Conservation (phyloP, 1,140 invertebrate species). For the Diprion similis region DNA sequence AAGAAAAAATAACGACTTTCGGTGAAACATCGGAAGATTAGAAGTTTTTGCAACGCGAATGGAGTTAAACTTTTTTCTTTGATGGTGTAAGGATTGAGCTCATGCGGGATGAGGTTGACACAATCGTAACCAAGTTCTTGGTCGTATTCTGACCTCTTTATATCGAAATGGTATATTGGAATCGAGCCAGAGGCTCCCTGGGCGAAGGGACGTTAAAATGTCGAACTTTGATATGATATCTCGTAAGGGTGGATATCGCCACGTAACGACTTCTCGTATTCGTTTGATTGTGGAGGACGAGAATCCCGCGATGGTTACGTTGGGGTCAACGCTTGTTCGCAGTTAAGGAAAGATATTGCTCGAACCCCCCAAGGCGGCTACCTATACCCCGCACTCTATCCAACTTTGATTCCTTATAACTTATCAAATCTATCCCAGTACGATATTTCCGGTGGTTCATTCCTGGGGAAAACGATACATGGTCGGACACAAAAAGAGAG, state of each 20-base stretch:
- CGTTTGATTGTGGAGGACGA: background rate
- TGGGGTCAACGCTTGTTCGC: background rate
- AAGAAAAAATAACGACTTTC: too few species aligned
- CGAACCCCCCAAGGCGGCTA: background rate
- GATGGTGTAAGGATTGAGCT: too few species aligned
- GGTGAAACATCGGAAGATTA: too few species aligned
- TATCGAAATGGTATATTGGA: background rate
- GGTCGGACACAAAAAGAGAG: too few species aligned
- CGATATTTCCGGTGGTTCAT: too few species aligned
- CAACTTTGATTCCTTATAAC: background rate
- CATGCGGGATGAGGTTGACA: background rate
- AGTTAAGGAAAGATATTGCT: constrained; percentile 1
- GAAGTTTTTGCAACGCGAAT: too few species aligned
- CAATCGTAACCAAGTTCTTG: background rate
- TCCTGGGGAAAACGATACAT: too few species aligned
- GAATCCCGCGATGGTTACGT: background rate
- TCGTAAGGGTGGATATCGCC: background rate
- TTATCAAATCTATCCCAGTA: background rate
- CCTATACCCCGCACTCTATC: background rate
- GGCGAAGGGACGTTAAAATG: constrained; percentile 7
- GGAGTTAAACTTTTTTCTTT: too few species aligned
- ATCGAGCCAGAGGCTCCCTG: background rate
- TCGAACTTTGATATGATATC: constrained; percentile 6
- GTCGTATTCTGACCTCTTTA: background rate
- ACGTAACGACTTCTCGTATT: background rate